phyloP scores from a whole-genome alignment of 2,797 vertebrate genomes.

The Acipenser transmontanus region DNA sequence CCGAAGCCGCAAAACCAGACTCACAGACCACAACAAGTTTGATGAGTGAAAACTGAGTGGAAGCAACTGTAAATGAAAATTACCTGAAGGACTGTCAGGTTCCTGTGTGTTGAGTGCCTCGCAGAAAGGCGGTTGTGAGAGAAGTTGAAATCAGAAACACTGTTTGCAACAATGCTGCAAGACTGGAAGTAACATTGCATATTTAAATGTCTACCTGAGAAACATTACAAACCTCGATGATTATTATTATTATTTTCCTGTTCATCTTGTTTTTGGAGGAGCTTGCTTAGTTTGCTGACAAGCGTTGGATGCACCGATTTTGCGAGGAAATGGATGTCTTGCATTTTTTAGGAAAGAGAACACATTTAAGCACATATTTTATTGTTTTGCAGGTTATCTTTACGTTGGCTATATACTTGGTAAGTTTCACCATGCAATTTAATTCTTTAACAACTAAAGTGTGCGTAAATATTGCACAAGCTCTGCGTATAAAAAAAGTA shows the following conservation, averaged over 20 bases:
- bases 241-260: background rate
- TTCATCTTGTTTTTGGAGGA: conserved; percentile 12
- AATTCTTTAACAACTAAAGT: too few species aligned
- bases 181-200: conserved; percentile 10
- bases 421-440: conserved; percentile 36
- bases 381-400: conserved; percentile 39
- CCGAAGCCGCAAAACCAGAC: too few species aligned
- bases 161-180: conserved; percentile 10
- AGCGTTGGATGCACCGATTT: conserved; percentile 14
- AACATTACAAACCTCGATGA: conserved; percentile 7
- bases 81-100: conserved; percentile 5
- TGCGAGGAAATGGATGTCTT: conserved; percentile 40
- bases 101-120: background rate
- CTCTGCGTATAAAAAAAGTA: background rate
- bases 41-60: too few species aligned
- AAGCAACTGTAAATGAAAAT: background rate
- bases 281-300: conserved; percentile 11
- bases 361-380: conserved; percentile 17
- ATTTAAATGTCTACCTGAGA: conserved; percentile 7
- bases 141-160: conserved; percentile 5
- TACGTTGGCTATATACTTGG: conserved; percentile 36
- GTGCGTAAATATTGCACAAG: too few species aligned
- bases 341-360: conserved; percentile 26
- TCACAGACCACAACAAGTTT: too few species aligned
- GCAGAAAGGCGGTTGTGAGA: conserved; percentile 8